Evolutionary conservation across 2,888 invertebrate species (phyloP), one percentile per base, ranked within the genome.

Genomic region (Andrena hattorfiana): DNA sequence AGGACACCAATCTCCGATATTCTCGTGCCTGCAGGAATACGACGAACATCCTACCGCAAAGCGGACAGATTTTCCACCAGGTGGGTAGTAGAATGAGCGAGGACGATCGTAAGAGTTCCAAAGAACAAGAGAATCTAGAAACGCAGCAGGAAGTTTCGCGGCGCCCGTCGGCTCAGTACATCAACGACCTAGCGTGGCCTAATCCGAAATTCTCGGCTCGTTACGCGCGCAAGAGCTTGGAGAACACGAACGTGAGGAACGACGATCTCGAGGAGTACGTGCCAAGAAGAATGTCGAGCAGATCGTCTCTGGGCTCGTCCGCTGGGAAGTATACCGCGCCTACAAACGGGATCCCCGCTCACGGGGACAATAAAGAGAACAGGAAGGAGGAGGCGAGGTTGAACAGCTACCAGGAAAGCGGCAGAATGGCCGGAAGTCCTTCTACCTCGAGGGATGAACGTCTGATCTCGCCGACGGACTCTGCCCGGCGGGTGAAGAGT

Each of bases 141-240:
- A 20, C 49, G 20, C 32, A 20, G 2, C 64, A 35, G 23, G 60
- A 70, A 10, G 6, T 26, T 1, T 0, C 16, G 0, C 23, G 32
- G 23, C n/a, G n/a, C 20, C 0, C 59, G 0, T 60, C 66, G n/a
- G 16, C 63, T 0, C 28, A 63, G 2, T 51, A 23, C n/a, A 26
- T 42, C 59, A 35, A 8, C 7, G 81, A 72, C 0, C n/a, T 16
- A 4, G 56, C 0, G 0, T 35, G 20, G n/a, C 82, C 81, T 7
- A 81, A 81, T 72, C 79, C 76, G 5, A 89, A 85, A 30, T 89
- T 71, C 42, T 84, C 68, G 4, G 85, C 86, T 2, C 85, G 89
- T n/a, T 89, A 88, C n/a, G 70, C 83, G 2, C 88, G 85, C 13
- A 84, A 77, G 26, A 92, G 90, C 70, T 85, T 93, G 42, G 90